Conservation (phyloP, 1,140 invertebrate genomes). For the Bursaphelenchus mucronatus region DNA sequence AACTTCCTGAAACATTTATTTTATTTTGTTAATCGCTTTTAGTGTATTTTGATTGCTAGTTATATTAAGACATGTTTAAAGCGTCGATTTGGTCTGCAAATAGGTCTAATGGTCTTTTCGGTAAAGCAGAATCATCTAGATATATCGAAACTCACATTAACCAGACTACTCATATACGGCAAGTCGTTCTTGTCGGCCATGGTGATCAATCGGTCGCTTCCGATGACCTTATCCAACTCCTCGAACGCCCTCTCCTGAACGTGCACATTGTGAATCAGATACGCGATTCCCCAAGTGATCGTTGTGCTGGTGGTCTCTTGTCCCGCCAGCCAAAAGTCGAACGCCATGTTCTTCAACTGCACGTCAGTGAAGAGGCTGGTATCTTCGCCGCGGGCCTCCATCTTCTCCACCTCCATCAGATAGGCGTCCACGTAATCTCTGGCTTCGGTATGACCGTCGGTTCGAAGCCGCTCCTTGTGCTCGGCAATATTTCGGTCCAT, state of each 20-base stretch:
- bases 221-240: background rate
- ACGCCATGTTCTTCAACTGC: too few relatives aligned
- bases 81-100: background rate
- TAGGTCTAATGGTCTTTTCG: background rate
- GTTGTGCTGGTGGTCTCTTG: slow-evolving; percentile 7
- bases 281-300: background rate
- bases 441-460: background rate
- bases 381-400: background rate
- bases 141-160: background rate
- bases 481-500: slow-evolving; percentile 8
- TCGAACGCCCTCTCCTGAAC: background rate
- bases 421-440: slow-evolving; percentile 14
- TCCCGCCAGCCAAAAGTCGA: background rate
- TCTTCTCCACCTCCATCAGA: background rate
- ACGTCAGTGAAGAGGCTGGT: background rate
- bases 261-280: background rate
- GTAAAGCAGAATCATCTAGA: background rate
- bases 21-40: too few relatives aligned
- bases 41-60: background rate
- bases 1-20: background rate
- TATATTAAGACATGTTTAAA: background rate
- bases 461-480: background rate
- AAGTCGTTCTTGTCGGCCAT: background rate
- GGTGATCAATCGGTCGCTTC: background rate
- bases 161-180: background rate